Evolutionary conservation across 2,797 vertebrate species (phyloP).

Genomic region (Lithobates pipiens): DNA sequence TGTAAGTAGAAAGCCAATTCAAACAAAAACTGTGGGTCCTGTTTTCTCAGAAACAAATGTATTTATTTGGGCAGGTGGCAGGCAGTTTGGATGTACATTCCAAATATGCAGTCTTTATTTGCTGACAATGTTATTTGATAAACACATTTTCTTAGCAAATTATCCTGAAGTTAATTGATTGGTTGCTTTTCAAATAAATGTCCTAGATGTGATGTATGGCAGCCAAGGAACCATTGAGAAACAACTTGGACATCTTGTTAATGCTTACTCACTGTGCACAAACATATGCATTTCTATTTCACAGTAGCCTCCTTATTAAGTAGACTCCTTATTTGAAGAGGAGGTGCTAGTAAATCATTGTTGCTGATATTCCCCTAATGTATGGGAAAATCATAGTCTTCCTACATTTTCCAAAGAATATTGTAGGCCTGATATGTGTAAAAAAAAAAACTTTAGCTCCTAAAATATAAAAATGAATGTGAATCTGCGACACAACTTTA

Average conservation of each 20-base stretch:
- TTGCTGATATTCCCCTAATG: neutral
- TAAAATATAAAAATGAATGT: neutral
- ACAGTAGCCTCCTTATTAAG: neutral
- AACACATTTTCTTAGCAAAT: slow-evolving; percentile 44
- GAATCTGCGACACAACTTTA: neutral
- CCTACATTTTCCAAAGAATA: neutral
- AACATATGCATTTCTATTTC: slow-evolving; percentile 2
- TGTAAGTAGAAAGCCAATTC: neutral
- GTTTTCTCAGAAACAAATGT: neutral
- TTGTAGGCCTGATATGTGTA: neutral
- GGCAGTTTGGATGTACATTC: slow-evolving; percentile 14
- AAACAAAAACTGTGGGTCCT: neutral
- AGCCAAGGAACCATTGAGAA: slow-evolving; percentile 10
- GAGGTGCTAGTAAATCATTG: neutral
- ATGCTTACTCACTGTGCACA: neutral
- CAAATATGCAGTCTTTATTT: slow-evolving; percentile 1
- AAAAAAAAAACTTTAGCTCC: neutral
- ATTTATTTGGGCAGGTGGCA: neutral
- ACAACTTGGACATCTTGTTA: slow-evolving; percentile 9
- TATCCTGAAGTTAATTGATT: slow-evolving; percentile 39
- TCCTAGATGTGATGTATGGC: slow-evolving; percentile 13
- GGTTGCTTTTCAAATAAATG: slow-evolving; percentile 35
- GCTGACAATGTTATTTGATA: slow-evolving; percentile 35
- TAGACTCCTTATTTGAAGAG: neutral
- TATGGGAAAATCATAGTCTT: neutral